Conservation (phyloP, 1,140 invertebrate species). For the Adoxophyes honmai region DNA sequence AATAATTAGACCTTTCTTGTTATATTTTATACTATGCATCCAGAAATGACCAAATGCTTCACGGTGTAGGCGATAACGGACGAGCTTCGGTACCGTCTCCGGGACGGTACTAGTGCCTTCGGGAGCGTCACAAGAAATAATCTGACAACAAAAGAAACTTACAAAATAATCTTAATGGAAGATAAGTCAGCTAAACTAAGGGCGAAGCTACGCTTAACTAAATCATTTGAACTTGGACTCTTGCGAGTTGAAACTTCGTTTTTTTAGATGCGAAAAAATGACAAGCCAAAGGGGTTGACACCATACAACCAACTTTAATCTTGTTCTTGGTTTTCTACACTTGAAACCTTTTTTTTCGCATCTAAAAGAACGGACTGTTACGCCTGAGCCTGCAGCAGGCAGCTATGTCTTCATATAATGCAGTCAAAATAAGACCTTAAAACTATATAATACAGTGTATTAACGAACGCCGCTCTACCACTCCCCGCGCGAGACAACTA, state of each 20-base stretch:
- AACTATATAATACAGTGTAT: conserved; percentile 54
- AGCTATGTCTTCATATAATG: conserved; percentile 15
- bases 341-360: no score
- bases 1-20: conserved; percentile 74
- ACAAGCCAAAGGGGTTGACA: no score
- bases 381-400: conserved; percentile 16
- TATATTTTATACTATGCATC: conserved; percentile 67
- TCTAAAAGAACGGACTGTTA: neutral
- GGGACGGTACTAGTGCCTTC: conserved; percentile 45
- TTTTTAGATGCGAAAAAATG: neutral
- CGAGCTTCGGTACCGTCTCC: conserved; percentile 59
- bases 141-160: conserved; percentile 50
- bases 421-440: conserved; percentile 38
- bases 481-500: conserved; percentile 28
- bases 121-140: conserved; percentile 39
- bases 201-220: conserved; percentile 15
- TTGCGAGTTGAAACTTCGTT: neutral
- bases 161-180: conserved; percentile 64
- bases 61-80: conserved; percentile 42
- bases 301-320: no score
- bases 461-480: conserved; percentile 17
- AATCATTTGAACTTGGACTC: conserved; percentile 9
- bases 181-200: conserved; percentile 61
- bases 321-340: no score
- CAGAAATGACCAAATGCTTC: conserved; percentile 45